These are phyloP conservation scores for cat (Felis catus) DNA, from an alignment of 2,113 vertebrate species.

Conservation along the genomic window DNA sequence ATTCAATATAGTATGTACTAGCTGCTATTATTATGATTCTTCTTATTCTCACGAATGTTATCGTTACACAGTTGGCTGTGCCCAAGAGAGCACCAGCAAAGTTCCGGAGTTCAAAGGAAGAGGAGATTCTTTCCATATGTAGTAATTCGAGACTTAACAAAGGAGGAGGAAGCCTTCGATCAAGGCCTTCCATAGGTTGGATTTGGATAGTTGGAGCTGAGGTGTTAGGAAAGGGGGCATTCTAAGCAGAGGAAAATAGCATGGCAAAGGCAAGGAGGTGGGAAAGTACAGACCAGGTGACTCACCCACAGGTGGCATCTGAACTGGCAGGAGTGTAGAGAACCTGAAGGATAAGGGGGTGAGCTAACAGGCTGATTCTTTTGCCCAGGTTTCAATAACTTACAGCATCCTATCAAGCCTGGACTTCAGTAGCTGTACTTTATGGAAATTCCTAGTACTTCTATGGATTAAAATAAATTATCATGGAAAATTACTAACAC, in stretches of 20 bases:
- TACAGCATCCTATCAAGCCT: not conserved
- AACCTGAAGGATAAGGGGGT: not conserved
- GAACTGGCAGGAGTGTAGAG: not conserved
- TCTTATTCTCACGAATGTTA: not conserved
- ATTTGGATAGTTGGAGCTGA: not conserved
- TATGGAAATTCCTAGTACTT: slow-evolving; percentile 23
- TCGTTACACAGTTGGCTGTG: not conserved
- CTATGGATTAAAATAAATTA: slow-evolving; percentile 15
- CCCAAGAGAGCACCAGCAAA: not conserved
- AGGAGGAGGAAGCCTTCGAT: not conserved
- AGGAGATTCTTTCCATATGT: not conserved
- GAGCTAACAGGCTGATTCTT: not conserved
- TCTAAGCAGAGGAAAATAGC: not conserved
- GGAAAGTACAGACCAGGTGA: not conserved
- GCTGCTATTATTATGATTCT: not conserved
- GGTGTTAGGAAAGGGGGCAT: not conserved
- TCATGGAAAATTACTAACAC: not conserved
- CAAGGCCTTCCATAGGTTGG: not conserved
- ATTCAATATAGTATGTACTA: not conserved
- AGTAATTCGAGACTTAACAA: not conserved
- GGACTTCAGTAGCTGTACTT: not conserved
- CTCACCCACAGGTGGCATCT: not conserved
- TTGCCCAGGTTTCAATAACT: not conserved
- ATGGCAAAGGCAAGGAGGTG: not conserved
- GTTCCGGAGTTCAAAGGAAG: not conserved